These are phyloP conservation scores for Leptobrachium ailaonicum DNA, from an alignment of 2,113 vertebrate species.

Conservation along the genomic window DNA sequence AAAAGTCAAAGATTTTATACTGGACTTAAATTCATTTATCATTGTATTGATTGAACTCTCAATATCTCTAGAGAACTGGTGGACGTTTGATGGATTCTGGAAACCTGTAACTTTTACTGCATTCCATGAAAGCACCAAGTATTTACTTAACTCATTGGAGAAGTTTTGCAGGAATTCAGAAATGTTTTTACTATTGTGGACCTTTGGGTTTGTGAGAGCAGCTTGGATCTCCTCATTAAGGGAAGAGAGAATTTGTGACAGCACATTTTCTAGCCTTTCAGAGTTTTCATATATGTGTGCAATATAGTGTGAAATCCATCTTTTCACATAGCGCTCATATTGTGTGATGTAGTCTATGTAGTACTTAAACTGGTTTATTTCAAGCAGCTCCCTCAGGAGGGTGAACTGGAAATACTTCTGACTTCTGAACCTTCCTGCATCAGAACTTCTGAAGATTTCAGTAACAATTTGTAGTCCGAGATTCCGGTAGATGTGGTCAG, in stretches of 20 bases:
- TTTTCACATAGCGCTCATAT: constrained; percentile 45
- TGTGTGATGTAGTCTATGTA: constrained; percentile 25
- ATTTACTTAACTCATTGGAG: constrained; percentile 22
- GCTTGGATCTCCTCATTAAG: constrained; percentile 6
- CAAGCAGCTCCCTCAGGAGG: constrained; percentile 37
- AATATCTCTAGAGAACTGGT: constrained; percentile 12
- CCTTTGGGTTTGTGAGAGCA: background rate
- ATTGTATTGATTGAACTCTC: background rate
- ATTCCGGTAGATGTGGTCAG: background rate
- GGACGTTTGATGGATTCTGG: constrained; percentile 5
- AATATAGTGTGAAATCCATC: constrained; percentile 44
- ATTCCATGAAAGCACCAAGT: constrained; percentile 41
- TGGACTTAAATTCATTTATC: background rate
- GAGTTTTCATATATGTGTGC: constrained; percentile 4
- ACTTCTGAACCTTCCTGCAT: constrained; percentile 15
- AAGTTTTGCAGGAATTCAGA: constrained; percentile 31
- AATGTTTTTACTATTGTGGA: background rate
- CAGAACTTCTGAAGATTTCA: constrained; percentile 17
- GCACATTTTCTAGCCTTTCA: background rate
- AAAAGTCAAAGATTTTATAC: background rate
- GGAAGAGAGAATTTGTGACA: constrained; percentile 15
- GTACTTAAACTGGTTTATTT: constrained; percentile 22
- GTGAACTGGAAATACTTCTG: constrained; percentile 39
- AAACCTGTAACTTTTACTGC: constrained; percentile 24
- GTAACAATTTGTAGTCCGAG: constrained; percentile 45